Evolutionary conservation across 2,797 vertebrate genomes (phyloP), one percentile per base, ranked within the genome.

Genomic region (Amblyraja radiata): DNA sequence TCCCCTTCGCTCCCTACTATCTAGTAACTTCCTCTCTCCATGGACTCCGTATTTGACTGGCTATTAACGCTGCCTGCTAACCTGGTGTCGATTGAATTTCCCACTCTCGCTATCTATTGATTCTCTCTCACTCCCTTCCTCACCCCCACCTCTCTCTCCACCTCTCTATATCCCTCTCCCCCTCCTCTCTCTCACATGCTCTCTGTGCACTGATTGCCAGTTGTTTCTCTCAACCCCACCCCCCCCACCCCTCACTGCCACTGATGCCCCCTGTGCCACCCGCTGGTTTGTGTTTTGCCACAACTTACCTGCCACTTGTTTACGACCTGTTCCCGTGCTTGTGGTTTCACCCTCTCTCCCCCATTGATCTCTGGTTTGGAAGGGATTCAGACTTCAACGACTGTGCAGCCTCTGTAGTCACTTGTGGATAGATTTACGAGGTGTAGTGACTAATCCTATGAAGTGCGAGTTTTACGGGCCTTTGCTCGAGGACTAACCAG

Each of bases 341-440:
- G 9, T 36, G 61, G 61, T 32, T 65, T 18, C n/a, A 68, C 61
- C 61, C 61, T 36, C 28, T 65, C 21, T 32, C 83, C n/a, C n/a
- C n/a, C 10, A 18, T n/a, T 88, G 84, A 88, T 21, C 28, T 16
- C 84, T 88, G n/a, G n/a, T 88, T 68, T 88, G 84, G 84, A 88
- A 32, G 2, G 16, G 16, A 88, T 68, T 86, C 58, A 63, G 63
- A n/a, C 83, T 63, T 32, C 61, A 23, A 65, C 21, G 65, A 88
- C n/a, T 36, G 7, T 68, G 84, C n/a, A 18, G n/a, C 10, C 8
- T 54, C n/a, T 68, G 32, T 63, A 88, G n/a, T 68, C 61, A 36
- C 61, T 68, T 88, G 84, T 36, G 14, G 61, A 36, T 88, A 88
- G 63, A 88, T 88, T 88, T 88, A 88, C 68, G 61, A 88, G 84